Conservation (phyloP, 1,140 invertebrate species). For the Aporrectodea caliginosa region DNA sequence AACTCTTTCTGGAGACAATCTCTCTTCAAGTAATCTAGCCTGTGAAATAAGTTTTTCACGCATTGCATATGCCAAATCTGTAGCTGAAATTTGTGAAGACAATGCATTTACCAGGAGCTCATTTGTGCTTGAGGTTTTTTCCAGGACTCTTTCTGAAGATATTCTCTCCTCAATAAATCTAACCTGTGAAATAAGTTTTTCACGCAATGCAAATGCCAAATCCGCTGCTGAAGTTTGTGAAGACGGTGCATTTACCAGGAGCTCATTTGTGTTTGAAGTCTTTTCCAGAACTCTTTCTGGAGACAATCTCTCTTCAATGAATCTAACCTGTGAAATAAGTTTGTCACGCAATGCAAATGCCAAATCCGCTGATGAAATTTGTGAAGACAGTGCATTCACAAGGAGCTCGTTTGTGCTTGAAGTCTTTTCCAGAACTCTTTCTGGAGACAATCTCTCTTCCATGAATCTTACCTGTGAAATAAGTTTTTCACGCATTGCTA, state of each 20-base stretch:
- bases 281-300: neutral
- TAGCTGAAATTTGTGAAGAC: neutral
- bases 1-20: slow-evolving; percentile 11
- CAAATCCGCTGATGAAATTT: neutral
- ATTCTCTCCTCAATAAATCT: neutral
- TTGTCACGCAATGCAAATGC: neutral
- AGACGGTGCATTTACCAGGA: neutral
- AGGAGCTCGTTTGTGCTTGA: neutral
- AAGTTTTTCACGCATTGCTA: neutral
- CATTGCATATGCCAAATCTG: neutral
- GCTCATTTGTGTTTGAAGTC: neutral
- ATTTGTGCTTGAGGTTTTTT: neutral
- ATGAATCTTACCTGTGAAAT: neutral
- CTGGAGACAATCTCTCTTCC: neutral
- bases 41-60: neutral
- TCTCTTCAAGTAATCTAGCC: neutral
- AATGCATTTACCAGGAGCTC: neutral
- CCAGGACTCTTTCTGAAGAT: neutral
- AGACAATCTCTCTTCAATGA: neutral
- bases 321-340: neutral
- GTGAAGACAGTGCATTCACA: neutral
- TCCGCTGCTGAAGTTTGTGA: neutral
- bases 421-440: neutral
- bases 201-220: neutral
- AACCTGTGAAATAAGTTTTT: neutral